These are phyloP conservation scores for Decapterus maruadsi DNA, from an alignment of 2,797 vertebrate species.

Conservation along the genomic window DNA sequence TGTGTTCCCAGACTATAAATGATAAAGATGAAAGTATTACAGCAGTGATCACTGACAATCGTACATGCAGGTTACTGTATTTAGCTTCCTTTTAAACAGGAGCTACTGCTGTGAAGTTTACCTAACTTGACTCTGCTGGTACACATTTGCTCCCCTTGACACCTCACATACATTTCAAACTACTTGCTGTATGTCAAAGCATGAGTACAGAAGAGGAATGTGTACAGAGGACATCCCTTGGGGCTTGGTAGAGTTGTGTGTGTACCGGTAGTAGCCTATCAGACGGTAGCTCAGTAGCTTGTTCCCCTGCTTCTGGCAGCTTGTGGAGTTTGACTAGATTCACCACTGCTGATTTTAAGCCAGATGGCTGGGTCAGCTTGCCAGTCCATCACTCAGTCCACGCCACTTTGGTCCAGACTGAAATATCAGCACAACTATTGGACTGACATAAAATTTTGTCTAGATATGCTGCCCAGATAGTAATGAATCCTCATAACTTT, in stretches of 20 bases:
- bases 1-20: background rate
- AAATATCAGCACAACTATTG: background rate
- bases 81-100: conserved; percentile 1
- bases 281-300: conserved; percentile 7
- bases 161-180: background rate
- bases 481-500: background rate
- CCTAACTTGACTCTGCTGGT: conserved; percentile 10
- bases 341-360: background rate
- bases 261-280: background rate
- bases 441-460: background rate
- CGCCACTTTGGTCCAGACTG: background rate
- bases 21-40: background rate
- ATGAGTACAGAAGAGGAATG: background rate
- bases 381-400: background rate
- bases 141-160: conserved; percentile 5
- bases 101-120: background rate
- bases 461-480: background rate
- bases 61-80: background rate
- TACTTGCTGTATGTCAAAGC: background rate
- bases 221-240: background rate
- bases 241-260: conserved; percentile 10
- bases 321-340: background rate
- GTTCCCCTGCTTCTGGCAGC: conserved; percentile 3
- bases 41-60: background rate
- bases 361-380: background rate